Evolutionary conservation across 2,113 vertebrate genomes (phyloP), one percentile per base, ranked within the genome.

Genomic region (Casuarius casuarius): DNA sequence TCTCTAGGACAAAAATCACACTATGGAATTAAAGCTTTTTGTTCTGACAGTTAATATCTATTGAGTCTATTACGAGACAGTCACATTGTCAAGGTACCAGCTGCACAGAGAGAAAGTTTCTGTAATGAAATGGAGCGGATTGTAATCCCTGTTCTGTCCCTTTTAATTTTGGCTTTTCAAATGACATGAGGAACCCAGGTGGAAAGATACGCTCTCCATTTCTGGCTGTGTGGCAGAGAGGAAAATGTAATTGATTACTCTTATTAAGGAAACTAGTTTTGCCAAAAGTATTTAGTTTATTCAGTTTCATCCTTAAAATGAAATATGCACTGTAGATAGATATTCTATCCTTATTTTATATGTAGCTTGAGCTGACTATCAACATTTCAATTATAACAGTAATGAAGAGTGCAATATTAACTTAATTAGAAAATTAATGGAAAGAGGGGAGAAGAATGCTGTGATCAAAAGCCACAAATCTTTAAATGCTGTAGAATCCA

Each of bases 361-460:
- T 15, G n/a, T 42, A 76, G 58, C 59, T 85, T 80, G 40, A 90
- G 44, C 25, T 79, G 31, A 71, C 42, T 77, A 3, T n/a, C 81
- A 65, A 35, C 51, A 76, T 88, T 92, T 74, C 66, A 75, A 2
- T 56, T 4, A 94, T 1, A 67, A n/a, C 44, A 94, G 81, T 98
- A 95, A 97, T 92, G 92, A 96, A 95, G 97, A 94, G 76, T 81
- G 35, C 76, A 90, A 92, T 96, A 79, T 95, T 73, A 92, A 94
- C 74, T 96, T 97, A 97, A 97, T 97, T 59, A 95, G 94, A 94
- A 97, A 97, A 97, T 84, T 97, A 97, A 97, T 95, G 84, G 89
- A 91, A 94, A 96, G 56, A 67, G 22, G 65, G 83, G 6, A 15
- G 12, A 84, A 62, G 74, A 95, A 97, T 92, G 95, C 96, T 97